A percentile compares a stretch with the other conserved stretches of the same genome.
Conservation (phyloP, 2,113 vertebrate species). For the Mormoops blainvillei region DNA sequence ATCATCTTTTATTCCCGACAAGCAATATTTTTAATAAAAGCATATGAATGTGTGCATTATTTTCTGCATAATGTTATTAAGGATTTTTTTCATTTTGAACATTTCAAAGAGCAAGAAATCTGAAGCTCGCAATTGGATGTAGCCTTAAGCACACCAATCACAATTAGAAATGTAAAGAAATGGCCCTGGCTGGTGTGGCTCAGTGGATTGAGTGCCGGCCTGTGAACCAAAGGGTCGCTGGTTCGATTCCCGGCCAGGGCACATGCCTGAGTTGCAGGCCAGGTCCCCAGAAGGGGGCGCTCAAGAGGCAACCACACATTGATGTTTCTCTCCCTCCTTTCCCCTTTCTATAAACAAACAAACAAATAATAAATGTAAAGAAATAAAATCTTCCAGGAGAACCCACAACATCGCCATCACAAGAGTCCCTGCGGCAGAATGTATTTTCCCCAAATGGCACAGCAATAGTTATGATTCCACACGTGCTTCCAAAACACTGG, state of each 20-base stretch:
- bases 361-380: background rate
- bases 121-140: background rate
- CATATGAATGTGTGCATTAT: background rate
- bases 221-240: too few species aligned
- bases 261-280: too few species aligned
- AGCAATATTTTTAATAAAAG: background rate
- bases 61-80: background rate
- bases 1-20: constrained; percentile 7
- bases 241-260: too few species aligned
- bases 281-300: too few species aligned
- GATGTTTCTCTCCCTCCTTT: too few species aligned
- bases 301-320: too few species aligned
- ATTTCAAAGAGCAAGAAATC: background rate
- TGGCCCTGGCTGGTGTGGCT: too few species aligned
- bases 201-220: too few species aligned
- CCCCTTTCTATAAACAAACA: too few species aligned
- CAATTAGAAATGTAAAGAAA: background rate
- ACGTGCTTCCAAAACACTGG: background rate
- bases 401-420: background rate
- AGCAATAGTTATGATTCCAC: background rate
- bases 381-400: background rate
- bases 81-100: constrained; percentile 18
- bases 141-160: background rate
- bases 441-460: background rate
- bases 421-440: background rate